phyloP scores from a whole-genome alignment of 2,888 invertebrate species.

The Globia sparganii region DNA sequence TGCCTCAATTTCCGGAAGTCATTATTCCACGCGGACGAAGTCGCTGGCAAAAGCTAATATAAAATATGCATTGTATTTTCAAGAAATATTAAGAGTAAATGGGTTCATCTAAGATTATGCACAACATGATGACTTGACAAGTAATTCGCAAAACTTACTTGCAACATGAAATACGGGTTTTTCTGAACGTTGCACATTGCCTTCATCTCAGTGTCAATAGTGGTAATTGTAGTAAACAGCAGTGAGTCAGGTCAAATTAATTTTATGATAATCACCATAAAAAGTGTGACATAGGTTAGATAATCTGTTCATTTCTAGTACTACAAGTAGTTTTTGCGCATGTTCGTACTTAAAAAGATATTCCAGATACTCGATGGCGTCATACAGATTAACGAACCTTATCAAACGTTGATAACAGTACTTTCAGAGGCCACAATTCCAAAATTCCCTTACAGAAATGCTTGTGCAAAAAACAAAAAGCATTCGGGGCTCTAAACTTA shows the following conservation, averaged over 20 bases:
- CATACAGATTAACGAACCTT: slow-evolving; percentile 81
- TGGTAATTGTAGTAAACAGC: slow-evolving; percentile 35
- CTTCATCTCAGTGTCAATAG: slow-evolving; percentile 30
- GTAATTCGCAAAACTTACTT: slow-evolving; percentile 28
- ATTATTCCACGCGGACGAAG: no score
- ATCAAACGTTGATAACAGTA: slow-evolving; percentile 78
- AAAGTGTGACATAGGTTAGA: slow-evolving; percentile 52
- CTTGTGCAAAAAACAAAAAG: slow-evolving; percentile 39
- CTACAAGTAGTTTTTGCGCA: slow-evolving; percentile 41
- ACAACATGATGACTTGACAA: slow-evolving; percentile 37
- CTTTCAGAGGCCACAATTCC: slow-evolving; percentile 65
- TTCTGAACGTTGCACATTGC: slow-evolving; percentile 15
- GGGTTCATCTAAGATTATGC: slow-evolving; percentile 48
- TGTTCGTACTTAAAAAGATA: slow-evolving; percentile 67
- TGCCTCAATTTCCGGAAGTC: no score
- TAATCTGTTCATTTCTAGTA: slow-evolving; percentile 38
- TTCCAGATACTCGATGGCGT: slow-evolving; percentile 71
- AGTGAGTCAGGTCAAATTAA: slow-evolving; percentile 38
- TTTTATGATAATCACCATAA: slow-evolving; percentile 37
- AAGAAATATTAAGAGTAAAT: slow-evolving; percentile 13
- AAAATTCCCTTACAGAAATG: slow-evolving; percentile 54
- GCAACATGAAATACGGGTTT: slow-evolving; percentile 23
- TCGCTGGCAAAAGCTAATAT: no score
- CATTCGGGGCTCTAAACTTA: slow-evolving; percentile 14
- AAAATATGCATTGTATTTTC: slow-evolving; percentile 9